Conservation (phyloP, 2,888 invertebrate species). For the Trichogramma evanescens region DNA sequence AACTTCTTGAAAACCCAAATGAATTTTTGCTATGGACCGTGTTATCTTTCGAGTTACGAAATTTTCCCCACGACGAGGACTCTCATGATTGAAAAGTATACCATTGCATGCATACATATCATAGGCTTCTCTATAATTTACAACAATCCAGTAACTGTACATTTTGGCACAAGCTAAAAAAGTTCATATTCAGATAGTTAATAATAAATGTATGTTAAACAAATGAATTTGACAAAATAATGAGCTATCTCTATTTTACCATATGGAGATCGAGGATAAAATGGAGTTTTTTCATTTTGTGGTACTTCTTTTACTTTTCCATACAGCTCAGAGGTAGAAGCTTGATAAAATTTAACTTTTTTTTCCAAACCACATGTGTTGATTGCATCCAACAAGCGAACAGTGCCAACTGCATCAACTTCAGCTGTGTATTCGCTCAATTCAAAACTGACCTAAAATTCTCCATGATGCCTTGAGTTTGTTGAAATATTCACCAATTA, state of each 20-base stretch:
- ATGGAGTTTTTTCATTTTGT: constrained; percentile 90
- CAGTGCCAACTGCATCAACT: constrained; percentile 91
- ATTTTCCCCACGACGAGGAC: constrained; percentile 91
- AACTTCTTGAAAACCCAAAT: constrained; percentile 73
- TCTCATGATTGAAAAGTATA: constrained; percentile 93
- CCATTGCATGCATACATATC: constrained; percentile 94
- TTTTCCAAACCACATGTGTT: constrained; percentile 79
- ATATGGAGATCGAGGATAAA: constrained; percentile 93
- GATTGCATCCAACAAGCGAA: constrained; percentile 85
- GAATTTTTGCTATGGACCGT: constrained; percentile 93
- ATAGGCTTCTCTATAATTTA: constrained; percentile 93
- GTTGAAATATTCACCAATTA: not conserved
- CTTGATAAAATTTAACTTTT: constrained; percentile 83
- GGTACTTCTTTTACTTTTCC: constrained; percentile 90
- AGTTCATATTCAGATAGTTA: not conserved
- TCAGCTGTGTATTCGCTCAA: constrained; percentile 98
- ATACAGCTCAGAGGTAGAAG: constrained; percentile 91
- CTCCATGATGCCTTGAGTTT: not conserved
- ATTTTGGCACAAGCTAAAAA: constrained; percentile 84
- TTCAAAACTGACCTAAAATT: constrained; percentile 78
- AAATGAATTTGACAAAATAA: constrained; percentile 7
- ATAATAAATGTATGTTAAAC: not conserved
- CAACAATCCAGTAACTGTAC: constrained; percentile 92
- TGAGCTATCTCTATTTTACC: constrained; percentile 54
- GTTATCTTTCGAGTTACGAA: constrained; percentile 99